Base-by-base conservation (phyloP, 1,140 invertebrate species). In the Dendroctonus valens region DNA sequence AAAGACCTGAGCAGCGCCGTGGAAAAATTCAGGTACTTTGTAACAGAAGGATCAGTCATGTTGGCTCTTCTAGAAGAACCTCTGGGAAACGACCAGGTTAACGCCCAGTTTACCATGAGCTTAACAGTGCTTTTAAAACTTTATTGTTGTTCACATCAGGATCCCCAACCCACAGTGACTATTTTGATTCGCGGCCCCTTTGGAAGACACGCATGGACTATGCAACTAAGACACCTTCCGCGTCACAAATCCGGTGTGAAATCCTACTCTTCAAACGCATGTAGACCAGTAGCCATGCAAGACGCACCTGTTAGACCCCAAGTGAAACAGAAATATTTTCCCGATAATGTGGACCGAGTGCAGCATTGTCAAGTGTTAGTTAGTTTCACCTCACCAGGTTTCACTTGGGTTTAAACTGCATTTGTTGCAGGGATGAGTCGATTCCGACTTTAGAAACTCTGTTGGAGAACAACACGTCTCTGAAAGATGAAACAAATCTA, bases 151-250 rank as follows among this genome's bases (percentile, higher is more conserved):
- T 15, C 44, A 11, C 44, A 46, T 52, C 42, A 87, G 76, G 88
- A 91, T 78, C 87, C 88, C 8, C 88, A 90, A 72, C 89, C 89
- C 6, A 90, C 89, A 0, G 83, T 91, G 12, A 88, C 87, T 72
- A 87, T 94, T 26, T 80, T 98, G 38, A 90, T 97, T 53, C 85
- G 96, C 26, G 91, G 93, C 37, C 91, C 93, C 0, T 97, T 96
- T 81, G 95, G 95, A 0, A 86, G 94, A 14, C 92, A 95, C 81
- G 93, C 92, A 6, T 99, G 96, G 96, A 93, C 91, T 0, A 88
- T 97, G 85, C 91, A 96, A 74, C 80, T 93, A 44, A 81, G 92
- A 12, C 91, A 94, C 78, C 79, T 92, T 60, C 90, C 93, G 4
- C 83, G 91, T 52, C 89, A 90, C 73, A 89, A 91, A 77, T 89